These are phyloP conservation scores for Platerodrilus igneus DNA, from an alignment of 2,888 invertebrate species.

Conservation along the genomic window DNA sequence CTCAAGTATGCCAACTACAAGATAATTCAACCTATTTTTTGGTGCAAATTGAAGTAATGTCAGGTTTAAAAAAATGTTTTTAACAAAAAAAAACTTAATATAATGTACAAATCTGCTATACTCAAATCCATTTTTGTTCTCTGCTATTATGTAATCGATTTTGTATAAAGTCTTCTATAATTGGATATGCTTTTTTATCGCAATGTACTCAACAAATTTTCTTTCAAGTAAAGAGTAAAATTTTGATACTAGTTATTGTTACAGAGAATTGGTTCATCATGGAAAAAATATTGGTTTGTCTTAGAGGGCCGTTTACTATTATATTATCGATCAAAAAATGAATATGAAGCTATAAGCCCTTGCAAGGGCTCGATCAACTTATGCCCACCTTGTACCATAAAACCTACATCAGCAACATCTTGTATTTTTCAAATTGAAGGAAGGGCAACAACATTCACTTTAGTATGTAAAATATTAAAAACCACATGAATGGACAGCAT, in stretches of 20 bases:
- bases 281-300: slow-evolving; percentile 56
- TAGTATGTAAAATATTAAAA: slow-evolving; percentile 40
- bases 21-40: too few species aligned
- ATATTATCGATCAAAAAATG: slow-evolving; percentile 52
- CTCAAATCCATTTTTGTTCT: too few species aligned
- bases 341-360: slow-evolving; percentile 51
- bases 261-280: slow-evolving; percentile 47
- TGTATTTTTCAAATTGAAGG: slow-evolving; percentile 48
- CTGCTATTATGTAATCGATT: too few species aligned
- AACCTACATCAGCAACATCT: slow-evolving; percentile 39
- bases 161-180: not conserved
- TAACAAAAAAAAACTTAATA: too few species aligned
- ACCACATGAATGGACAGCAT: too few species aligned
- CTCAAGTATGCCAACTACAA: too few species aligned
- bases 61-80: too few species aligned
- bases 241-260: slow-evolving; percentile 24
- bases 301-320: slow-evolving; percentile 51
- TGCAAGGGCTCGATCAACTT: slow-evolving; percentile 53
- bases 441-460: slow-evolving; percentile 45
- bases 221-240: not conserved
- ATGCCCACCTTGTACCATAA: slow-evolving; percentile 47
- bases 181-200: not conserved
- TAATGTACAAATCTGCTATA: too few species aligned
- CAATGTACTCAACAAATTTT: not conserved
- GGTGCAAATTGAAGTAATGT: too few species aligned